Evolutionary conservation across 2,888 invertebrate genomes (phyloP), one percentile per base, ranked within the genome.

Genomic region (Drosophila quinaria): DNA sequence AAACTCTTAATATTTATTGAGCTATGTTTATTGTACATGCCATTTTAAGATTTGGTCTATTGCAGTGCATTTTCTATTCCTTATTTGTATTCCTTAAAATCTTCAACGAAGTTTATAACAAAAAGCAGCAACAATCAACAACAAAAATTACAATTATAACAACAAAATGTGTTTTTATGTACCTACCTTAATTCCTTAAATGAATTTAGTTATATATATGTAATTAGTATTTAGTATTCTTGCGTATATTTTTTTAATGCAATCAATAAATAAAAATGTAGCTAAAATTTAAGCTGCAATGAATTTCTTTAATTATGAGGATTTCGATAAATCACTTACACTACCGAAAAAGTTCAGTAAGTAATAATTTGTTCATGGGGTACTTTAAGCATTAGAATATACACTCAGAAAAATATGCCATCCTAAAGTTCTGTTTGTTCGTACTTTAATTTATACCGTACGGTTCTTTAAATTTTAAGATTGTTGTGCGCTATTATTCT

Each of bases 201-300:
- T 56, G 66, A 80, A 70, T 64, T 49, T 80, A 82, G 68, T 73
- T 70, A 15, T 74, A 68, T 56, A 51, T 60, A 42, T 66, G 49
- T 55, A 64, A 67, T 60, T 80, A 66, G 69, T 76, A 77, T 63
- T 76, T 65, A 74, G 56, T 68, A 60, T 59, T 70, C 70, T 80
- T 80, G 70, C 78, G 70, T 65, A 59, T 80, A 78, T 69, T 77
- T 71, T 71, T 81, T 61, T 58, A 78, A 74, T 62, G 72, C 72
- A 76, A 72, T 80, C 64, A 85, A 50, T 78, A 80, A 80, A 84
- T 61, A 81, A 78, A 71, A 55, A 59, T 58, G 67, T 74, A 71
- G 66, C 71, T 62, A 15, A 29, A 58, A 66, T 62, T 50, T 25
- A 17, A 55, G 41, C 6, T 6, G n/a, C 13, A 35, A 11, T 33